Base-by-base conservation (phyloP, 1,140 invertebrate genomes). In the Heliconius hermathena region DNA sequence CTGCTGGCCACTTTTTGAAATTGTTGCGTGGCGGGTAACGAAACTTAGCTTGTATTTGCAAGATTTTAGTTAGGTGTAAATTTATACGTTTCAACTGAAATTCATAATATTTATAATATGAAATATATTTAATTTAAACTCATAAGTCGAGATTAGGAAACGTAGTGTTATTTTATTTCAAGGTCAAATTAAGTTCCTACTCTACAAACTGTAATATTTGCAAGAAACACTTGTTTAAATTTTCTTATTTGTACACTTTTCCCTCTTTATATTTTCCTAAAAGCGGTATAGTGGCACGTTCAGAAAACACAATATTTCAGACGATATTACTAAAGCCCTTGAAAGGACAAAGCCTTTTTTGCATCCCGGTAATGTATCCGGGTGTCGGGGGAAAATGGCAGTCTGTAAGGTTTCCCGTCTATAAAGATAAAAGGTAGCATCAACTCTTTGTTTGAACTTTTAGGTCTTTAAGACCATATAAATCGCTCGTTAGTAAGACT, bases 291-390 rank as follows among this genome's bases (percentile, higher is more conserved):
- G 38, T 18, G 74, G 74, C 38, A 70, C 74, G 74, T 22, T 76
- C 60, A 29, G 36, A 76, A 76, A 77, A 71, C 76, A 52, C 29
- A 26, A 77, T 72, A 77, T 77, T 77, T 77, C 66, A 78, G 71
- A 38, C 36, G 71, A 78, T 57, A 73, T 78, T 78, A 74, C 57
- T 74, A 60, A 79, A 79, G 74, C 79, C 52, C 71, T 72, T 49
- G 54, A 80, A 80, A 80, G 74, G 79, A 80, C 74, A 76, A 71
- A 78, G 74, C 49, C 52, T 71, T 76, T 80, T 80, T 80, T 80
- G 79, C 70, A 76, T 73, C 54, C 70, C 49, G 46, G 52, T 80
- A 73, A 80, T 80, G 70, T 80, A 75, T 76, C 66, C 66, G 73
- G n/a, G 73, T 57, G 78, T 54, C 66, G 57, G 66, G 74, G 76